Evolutionary conservation across 2,113 vertebrate species (phyloP), one percentile per base, ranked within the genome.

Genomic region (Colistium nudipinnis): DNA sequence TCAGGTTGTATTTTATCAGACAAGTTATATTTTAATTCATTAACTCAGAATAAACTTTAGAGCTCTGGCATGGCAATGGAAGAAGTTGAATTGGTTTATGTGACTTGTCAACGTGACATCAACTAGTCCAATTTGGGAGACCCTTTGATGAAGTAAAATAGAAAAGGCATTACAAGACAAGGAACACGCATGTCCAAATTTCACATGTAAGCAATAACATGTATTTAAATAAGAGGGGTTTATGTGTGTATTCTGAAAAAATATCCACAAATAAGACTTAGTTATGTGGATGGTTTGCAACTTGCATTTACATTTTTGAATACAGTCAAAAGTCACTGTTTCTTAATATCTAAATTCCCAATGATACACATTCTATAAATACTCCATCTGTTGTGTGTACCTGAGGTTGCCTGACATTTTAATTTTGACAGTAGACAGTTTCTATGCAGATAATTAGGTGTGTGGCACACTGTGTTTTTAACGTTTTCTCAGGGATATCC

Each of bases 391-490:
- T 25, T 22, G 33, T 45, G n/a, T 52, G 38, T 48, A 74, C 48
- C 43, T 56, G 41, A 22, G 70, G 20, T 53, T 39, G 9, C 28
- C 49, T 65, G 62, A 79, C 51, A 45, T 70, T 62, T 65, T 45
- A 35, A 76, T 77, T 81, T 61, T n/a, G n/a, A n/a, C n/a, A n/a
- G n/a, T n/a, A n/a, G n/a, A 48, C 35, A 38, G 22, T 38, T 51
- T 67, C 27, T 17, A 20, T 14, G 27, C 47, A 19, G 44, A 72
- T 51, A 56, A 22, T 53, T 39, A 62, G n/a, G n/a, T n/a, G 61
- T 27, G 33, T 25, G 27, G n/a, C 45, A 63, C 45, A 51, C 16
- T 49, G 45, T 57, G 33, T 35, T 48, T 57, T 64, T 39, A 74
- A 38, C 59, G 39, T 36, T 83, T 66, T 78, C 22, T 52, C 3